Percentiles rank a stretch among this genome's conserved stretches.
Conservation (phyloP, 1,140 invertebrate species). For the Zaprionus kolodkinae region DNA sequence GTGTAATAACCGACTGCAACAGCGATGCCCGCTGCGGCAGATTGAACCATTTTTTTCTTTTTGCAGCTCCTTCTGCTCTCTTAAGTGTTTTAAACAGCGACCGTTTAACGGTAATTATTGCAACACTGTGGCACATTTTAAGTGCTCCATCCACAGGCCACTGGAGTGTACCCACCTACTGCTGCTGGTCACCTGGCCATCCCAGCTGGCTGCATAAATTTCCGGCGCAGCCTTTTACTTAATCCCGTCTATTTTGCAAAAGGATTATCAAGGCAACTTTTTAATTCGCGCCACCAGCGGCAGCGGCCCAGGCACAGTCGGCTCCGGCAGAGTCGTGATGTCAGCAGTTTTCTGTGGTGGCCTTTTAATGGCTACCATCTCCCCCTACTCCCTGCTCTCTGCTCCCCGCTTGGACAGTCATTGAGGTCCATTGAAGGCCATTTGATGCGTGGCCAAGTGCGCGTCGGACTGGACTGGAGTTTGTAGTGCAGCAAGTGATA, state of each 20-base stretch:
- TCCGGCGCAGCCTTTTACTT: constrained; percentile 76
- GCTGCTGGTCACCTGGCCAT: constrained; percentile 14
- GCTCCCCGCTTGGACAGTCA: constrained; percentile 42
- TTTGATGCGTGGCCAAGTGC: constrained; percentile 79
- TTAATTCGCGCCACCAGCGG: constrained; percentile 63
- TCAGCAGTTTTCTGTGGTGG: constrained; percentile 78
- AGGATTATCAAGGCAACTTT: constrained; percentile 82
- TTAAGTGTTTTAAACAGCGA: constrained; percentile 77
- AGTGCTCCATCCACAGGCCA: constrained; percentile 43
- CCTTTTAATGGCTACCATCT: constrained; percentile 62
- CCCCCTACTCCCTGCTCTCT: not conserved
- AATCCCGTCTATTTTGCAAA: constrained; percentile 81
- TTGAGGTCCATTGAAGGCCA: constrained; percentile 66
- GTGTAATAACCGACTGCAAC: constrained; percentile 71
- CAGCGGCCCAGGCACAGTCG: constrained; percentile 5
- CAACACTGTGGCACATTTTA: constrained; percentile 82
- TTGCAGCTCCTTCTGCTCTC: constrained; percentile 15
- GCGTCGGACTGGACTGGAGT: constrained; percentile 56
- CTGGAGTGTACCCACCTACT: constrained; percentile 6
- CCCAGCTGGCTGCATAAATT: constrained; percentile 65
- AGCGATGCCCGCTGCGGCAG: constrained; percentile 43
- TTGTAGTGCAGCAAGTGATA: constrained; percentile 62
- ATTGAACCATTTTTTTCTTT: constrained; percentile 50
- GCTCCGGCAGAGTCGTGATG: constrained; percentile 57
- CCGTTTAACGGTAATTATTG: constrained; percentile 81